Percentiles rank a stretch among this genome's conserved stretches.
These are phyloP conservation scores for Myotis lucifugus DNA, from an alignment of 2,113 vertebrate species.

Conservation along the genomic window DNA sequence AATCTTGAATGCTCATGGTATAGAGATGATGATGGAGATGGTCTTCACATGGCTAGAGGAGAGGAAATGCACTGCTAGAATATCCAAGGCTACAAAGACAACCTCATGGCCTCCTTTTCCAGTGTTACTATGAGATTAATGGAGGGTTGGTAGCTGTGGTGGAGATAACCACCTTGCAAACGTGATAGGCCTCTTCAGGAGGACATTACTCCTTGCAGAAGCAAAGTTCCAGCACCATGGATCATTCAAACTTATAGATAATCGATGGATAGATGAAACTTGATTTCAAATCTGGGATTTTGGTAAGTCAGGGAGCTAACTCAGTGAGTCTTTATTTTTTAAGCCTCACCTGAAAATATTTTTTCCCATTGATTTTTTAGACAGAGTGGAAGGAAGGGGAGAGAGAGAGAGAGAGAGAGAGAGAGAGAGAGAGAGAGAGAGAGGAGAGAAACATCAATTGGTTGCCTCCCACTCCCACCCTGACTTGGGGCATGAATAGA, in stretches of 20 bases:
- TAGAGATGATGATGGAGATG: background rate
- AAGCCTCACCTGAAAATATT: too few relatives aligned
- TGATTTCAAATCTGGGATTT: constrained; percentile 54
- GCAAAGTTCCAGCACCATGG: background rate
- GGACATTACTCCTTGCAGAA: background rate
- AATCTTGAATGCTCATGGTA: background rate
- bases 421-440: too few relatives aligned
- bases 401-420: too few relatives aligned
- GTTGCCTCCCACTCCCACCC: too few relatives aligned
- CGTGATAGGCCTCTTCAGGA: background rate
- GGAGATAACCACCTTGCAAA: background rate
- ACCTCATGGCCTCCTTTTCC: background rate
- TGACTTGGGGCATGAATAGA: too few relatives aligned
- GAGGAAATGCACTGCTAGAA: background rate
- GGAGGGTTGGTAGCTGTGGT: background rate
- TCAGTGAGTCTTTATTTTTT: background rate
- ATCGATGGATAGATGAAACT: background rate
- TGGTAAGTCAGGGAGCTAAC: background rate
- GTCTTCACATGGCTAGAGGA: background rate
- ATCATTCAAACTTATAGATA: constrained; percentile 24
- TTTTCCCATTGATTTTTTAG: too few relatives aligned
- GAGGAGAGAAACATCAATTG: too few relatives aligned
- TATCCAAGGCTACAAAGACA: background rate
- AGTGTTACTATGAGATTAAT: background rate
- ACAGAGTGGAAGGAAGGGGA: too few relatives aligned